These are phyloP conservation scores for Dorcus parallelipipedus DNA, from an alignment of 2,888 invertebrate genomes.

Conservation along the genomic window DNA sequence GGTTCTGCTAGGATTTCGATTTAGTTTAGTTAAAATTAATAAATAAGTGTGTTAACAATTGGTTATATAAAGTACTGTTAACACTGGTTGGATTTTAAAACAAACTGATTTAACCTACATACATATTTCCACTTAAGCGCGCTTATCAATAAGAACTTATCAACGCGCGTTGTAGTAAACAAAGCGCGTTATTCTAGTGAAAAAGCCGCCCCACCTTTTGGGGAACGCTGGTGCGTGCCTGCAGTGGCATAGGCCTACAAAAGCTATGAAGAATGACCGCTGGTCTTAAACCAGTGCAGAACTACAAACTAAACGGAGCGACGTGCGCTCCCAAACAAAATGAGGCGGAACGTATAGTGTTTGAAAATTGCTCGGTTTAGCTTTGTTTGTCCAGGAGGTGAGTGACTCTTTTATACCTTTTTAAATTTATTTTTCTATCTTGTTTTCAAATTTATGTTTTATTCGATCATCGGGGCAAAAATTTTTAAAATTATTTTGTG, in stretches of 20 bases:
- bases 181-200: too few species aligned
- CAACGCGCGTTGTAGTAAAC: too few species aligned
- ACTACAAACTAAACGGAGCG: slow-evolving; percentile 17
- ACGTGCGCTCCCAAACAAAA: slow-evolving; percentile 11
- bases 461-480: too few species aligned
- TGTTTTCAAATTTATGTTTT: neutral
- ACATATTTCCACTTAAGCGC: too few species aligned
- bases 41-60: too few species aligned
- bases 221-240: slow-evolving; percentile 9
- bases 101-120: too few species aligned
- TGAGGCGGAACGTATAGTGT: slow-evolving; percentile 15
- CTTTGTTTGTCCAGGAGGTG: neutral
- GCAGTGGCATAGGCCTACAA: slow-evolving; percentile 13
- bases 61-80: too few species aligned
- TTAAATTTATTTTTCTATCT: neutral
- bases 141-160: too few species aligned
- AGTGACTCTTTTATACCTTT: slow-evolving; percentile 2
- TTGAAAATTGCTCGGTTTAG: neutral
- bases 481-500: too few species aligned
- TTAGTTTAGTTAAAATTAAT: too few species aligned
- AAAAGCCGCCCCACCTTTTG: slow-evolving; percentile 7
- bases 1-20: too few species aligned
- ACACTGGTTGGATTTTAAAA: too few species aligned
- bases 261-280: slow-evolving; percentile 17
- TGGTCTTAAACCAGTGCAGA: slow-evolving; percentile 18